Evolutionary conservation across 2,888 invertebrate genomes (phyloP).

Genomic region (Ariolimax columbianus): DNA sequence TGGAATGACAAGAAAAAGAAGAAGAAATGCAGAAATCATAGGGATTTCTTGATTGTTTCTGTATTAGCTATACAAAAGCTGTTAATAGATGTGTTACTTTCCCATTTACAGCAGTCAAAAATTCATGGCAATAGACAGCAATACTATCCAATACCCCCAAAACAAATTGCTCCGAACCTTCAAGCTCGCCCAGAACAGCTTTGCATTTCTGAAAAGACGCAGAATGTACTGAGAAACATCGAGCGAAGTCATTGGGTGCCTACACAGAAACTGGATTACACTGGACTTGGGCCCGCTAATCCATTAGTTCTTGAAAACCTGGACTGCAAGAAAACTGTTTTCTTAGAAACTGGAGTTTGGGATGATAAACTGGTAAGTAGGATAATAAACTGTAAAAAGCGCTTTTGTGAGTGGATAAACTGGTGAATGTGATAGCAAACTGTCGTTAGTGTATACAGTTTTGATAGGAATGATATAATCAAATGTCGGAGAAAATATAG

Average conservation of each 20-base stretch:
- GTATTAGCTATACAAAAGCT: neutral
- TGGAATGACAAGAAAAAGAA: too few species aligned
- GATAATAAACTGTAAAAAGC: slow-evolving; percentile 1
- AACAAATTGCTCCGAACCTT: slow-evolving; percentile 71
- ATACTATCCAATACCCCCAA: slow-evolving; percentile 74
- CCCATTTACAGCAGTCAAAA: slow-evolving; percentile 65
- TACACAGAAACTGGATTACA: slow-evolving; percentile 71
- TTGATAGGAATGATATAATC: too few species aligned
- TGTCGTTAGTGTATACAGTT: too few species aligned
- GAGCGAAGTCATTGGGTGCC: slow-evolving; percentile 76
- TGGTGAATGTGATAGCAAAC: too few species aligned
- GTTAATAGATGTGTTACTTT: neutral
- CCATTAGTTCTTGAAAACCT: slow-evolving; percentile 73
- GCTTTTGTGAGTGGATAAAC: too few species aligned
- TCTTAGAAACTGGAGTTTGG: slow-evolving; percentile 61
- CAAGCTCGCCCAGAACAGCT: slow-evolving; percentile 65
- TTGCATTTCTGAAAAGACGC: slow-evolving; percentile 63
- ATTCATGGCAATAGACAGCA: slow-evolving; percentile 67
- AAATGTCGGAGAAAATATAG: too few species aligned
- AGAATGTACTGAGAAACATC: slow-evolving; percentile 73
- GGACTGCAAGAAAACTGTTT: slow-evolving; percentile 66
- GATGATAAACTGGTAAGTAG: slow-evolving; percentile 72
- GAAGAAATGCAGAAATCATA: too few species aligned
- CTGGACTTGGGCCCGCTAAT: slow-evolving; percentile 74
- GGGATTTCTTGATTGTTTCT: too few species aligned